phyloP scores from a whole-genome alignment of 2,113 vertebrate genomes.

The Electrona antarctica region DNA sequence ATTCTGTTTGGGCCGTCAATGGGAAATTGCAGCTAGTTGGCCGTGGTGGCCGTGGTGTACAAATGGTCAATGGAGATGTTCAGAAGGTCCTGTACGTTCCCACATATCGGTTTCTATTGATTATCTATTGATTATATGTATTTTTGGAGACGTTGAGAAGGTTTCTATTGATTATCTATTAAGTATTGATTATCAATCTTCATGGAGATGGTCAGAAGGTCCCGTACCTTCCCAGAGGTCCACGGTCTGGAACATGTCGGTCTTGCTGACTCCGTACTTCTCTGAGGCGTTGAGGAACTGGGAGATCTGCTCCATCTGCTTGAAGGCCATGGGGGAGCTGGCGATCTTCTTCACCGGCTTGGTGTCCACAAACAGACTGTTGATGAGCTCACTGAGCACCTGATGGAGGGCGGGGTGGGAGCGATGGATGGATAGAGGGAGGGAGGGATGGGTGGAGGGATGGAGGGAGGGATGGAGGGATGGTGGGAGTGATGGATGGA shows the following conservation, averaged over 20 bases:
- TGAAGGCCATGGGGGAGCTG: conserved; percentile 91
- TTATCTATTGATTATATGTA: no score
- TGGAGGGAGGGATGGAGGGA: conserved; percentile 1
- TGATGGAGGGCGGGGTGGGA: conserved; percentile 53
- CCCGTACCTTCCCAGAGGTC: conserved; percentile 93
- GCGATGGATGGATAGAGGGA: neutral
- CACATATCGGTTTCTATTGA: no score
- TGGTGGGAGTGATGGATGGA: neutral
- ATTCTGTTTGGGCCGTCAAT: no score
- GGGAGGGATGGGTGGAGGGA: neutral
- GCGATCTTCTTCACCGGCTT: conserved; percentile 92
- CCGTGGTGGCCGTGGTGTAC: no score
- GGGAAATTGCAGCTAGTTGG: no score
- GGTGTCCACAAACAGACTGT: conserved; percentile 82
- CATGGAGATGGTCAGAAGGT: no score
- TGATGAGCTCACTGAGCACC: conserved; percentile 90
- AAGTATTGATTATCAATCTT: no score
- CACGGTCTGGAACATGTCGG: conserved; percentile 96
- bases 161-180: no score
- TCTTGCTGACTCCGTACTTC: conserved; percentile 91
- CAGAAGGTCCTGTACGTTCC: no score
- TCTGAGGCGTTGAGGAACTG: conserved; percentile 94
- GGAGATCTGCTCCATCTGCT: conserved; percentile 98
- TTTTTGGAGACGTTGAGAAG: no score
- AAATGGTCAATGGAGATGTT: no score